Percentiles rank a stretch among this genome's conserved stretches.
Evolutionary conservation across 2,888 invertebrate species (phyloP).

Genomic region (Tinea semifulvella): DNA sequence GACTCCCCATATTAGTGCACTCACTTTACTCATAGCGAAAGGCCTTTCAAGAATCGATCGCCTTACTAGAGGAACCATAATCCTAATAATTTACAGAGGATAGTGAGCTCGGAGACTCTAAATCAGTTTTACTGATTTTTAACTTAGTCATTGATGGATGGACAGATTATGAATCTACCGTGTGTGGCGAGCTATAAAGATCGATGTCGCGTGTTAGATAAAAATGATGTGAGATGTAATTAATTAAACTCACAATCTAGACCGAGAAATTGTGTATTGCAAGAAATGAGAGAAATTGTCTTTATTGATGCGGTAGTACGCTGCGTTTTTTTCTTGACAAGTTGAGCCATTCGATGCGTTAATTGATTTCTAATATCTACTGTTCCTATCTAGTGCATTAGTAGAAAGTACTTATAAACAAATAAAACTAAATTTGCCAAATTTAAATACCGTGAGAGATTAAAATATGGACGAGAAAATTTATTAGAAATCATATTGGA

Average conservation of each 20-base stretch:
- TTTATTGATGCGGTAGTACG: not conserved
- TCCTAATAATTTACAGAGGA: slow-evolving; percentile 29
- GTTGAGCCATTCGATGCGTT: too few relatives aligned
- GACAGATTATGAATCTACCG: slow-evolving; percentile 11
- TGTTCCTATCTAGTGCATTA: too few relatives aligned
- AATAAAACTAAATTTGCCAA: too few relatives aligned
- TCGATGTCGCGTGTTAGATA: slow-evolving; percentile 22
- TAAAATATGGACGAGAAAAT: too few relatives aligned
- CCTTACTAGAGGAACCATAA: slow-evolving; percentile 23
- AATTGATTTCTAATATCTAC: too few relatives aligned
- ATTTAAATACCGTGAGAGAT: too few relatives aligned
- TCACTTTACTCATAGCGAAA: slow-evolving; percentile 28
- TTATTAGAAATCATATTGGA: too few relatives aligned
- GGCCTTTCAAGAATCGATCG: slow-evolving; percentile 31
- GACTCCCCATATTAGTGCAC: slow-evolving; percentile 31
- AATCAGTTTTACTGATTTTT: slow-evolving; percentile 28
- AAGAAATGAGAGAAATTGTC: slow-evolving; percentile 43
- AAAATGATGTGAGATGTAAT: slow-evolving; percentile 30
- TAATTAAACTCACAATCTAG: slow-evolving; percentile 44
- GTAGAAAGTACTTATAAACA: too few relatives aligned
- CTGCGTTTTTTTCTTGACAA: too few relatives aligned
- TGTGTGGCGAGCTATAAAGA: slow-evolving; percentile 26
- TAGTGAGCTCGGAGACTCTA: slow-evolving; percentile 26
- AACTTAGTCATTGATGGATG: slow-evolving; percentile 16
- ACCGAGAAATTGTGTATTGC: slow-evolving; percentile 29